Evolutionary conservation across 2,113 vertebrate genomes (phyloP).

Genomic region (Excalfactoria chinensis): DNA sequence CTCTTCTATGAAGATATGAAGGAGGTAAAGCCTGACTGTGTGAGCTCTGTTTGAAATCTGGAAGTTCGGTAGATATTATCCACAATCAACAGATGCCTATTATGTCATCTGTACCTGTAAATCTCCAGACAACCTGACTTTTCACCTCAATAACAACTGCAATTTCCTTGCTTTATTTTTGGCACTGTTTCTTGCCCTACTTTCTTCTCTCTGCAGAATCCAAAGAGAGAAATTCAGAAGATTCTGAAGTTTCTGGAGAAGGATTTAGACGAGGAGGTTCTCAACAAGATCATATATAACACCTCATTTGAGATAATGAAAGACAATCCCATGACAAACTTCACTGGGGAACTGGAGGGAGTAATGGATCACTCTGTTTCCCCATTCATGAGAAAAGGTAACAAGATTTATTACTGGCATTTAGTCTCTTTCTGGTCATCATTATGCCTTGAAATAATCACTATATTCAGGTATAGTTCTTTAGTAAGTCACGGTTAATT

Average conservation of each 20-base stretch:
- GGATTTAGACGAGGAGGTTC: slow-evolving; percentile 15
- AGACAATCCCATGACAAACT: slow-evolving; percentile 74
- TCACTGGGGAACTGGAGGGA: slow-evolving; percentile 25
- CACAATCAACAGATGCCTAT: neutral
- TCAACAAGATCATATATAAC: slow-evolving; percentile 61
- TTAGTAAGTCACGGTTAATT: neutral
- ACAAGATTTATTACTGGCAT: neutral
- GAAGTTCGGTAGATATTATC: neutral
- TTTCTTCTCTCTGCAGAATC: slow-evolving; percentile 52
- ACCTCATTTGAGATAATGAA: slow-evolving; percentile 77
- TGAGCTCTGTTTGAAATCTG: neutral
- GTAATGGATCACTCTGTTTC: slow-evolving; percentile 62
- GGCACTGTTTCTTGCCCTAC: neutral
- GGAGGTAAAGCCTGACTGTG: slow-evolving; percentile 65
- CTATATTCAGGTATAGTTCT: neutral
- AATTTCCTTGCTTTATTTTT: neutral
- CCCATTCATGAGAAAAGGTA: slow-evolving; percentile 79
- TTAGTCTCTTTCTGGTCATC: neutral
- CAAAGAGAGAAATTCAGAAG: slow-evolving; percentile 70
- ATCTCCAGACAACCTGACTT: neutral
- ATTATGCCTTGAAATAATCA: slow-evolving; percentile 15
- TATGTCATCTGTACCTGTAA: neutral
- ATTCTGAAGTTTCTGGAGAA: slow-evolving; percentile 71
- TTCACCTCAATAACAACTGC: neutral
- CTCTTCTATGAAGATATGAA: slow-evolving; percentile 83